Evolutionary conservation across 2,797 vertebrate species (phyloP), one percentile per base, ranked within the genome.

Genomic region (Tamandua tetradactyla): DNA sequence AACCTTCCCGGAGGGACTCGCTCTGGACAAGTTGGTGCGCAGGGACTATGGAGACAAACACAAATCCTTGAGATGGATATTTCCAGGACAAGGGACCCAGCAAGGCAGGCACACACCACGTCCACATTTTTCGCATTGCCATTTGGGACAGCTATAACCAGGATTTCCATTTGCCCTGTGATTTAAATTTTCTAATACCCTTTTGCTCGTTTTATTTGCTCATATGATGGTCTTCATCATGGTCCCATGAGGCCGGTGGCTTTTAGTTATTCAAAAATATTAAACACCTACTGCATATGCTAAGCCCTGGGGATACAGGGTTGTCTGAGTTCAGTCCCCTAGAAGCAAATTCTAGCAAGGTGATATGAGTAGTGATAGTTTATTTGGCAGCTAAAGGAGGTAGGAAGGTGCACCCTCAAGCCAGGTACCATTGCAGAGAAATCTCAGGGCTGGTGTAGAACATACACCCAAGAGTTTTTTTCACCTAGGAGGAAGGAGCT

Each of bases 11-110:
- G 35, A 97, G 94, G 5, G 84, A 35, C 78, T 99, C 98, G 13
- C 97, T 81, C 90, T 92, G 97, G 89, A 98, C 96, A 62, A 99
- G 98, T 96, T 99, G 98, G 55, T 98, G 93, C 40, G n/a, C 69
- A 30, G 93, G 72, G 85, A n/a, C 96, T 93, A 15, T 0, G 23
- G 64, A 49, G n/a, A 92, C 35, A 87, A 89, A 94, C 80, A 78
- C 66, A 55, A 13, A 55, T n/a, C 32, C 35, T 61, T 12, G 6
- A 18, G 57, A 14, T n/a, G 2, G 5, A 27, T 7, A 2, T 4
- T 2, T 59, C 2, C 3, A 1, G 37, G 23, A 1, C 0, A 0
- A 75, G 66, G 32, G 4, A 18, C 14, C 49, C 35, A 5, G 8
- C 0, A 9, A 47, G 40, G 49, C 12, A 32, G 25, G 25, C 66